Conservation (phyloP, 1,140 invertebrate species). For the Coboldia fuscipes region DNA sequence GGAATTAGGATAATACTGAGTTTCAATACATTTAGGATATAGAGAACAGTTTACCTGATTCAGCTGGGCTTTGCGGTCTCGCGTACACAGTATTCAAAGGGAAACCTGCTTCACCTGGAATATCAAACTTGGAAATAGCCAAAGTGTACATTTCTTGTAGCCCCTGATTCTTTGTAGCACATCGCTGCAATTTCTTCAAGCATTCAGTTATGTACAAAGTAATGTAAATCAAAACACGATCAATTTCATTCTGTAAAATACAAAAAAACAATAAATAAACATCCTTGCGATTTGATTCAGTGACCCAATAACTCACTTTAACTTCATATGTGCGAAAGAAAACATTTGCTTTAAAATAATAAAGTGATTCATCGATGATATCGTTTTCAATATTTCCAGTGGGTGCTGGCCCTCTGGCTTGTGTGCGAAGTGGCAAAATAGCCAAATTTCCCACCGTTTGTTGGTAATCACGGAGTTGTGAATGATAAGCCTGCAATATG, state of each 20-base stretch:
- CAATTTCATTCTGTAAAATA: constrained; percentile 64
- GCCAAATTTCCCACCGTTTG: constrained; percentile 82
- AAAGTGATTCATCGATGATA: constrained; percentile 94
- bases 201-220: constrained; percentile 99
- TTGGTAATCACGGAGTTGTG: constrained; percentile 53
- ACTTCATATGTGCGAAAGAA: constrained; percentile 99
- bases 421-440: constrained; percentile 65
- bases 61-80: constrained; percentile 53
- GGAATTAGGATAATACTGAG: constrained; percentile 2
- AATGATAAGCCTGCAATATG: constrained; percentile 84
- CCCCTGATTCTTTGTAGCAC: constrained; percentile 70
- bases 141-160: constrained; percentile 90
- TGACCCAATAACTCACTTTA: constrained; percentile 41
- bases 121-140: constrained; percentile 86
- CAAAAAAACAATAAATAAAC: not conserved
- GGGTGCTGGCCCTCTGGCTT: constrained; percentile 73
- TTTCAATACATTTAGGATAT: not conserved
- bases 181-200: constrained; percentile 83
- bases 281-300: not conserved
- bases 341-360: constrained; percentile 97
- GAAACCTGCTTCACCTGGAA: constrained; percentile 90
- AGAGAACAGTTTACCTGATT: constrained; percentile 38
- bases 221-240: constrained; percentile 91
- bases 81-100: constrained; percentile 95
- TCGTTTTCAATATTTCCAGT: constrained; percentile 49